Base-by-base conservation (phyloP, 1,140 invertebrate genomes). In the Drosophila pseudoananassae region DNA sequence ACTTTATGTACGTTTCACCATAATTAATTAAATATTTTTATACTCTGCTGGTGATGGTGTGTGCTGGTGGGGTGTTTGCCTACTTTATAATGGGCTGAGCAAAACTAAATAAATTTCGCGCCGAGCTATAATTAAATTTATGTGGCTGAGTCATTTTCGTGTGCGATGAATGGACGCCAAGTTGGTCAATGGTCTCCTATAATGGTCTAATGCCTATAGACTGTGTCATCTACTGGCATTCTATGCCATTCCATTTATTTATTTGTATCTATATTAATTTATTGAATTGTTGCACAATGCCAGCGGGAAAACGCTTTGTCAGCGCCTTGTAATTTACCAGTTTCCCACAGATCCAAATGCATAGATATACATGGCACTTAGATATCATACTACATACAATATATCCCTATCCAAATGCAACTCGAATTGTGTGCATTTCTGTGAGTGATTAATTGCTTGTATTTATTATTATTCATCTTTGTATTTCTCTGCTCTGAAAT, bases 51-150 rank as follows among this genome's bases (percentile, higher is more conserved):
- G 23, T 45, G 49, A 12, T 14, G 8, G 25, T 31, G 60, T 36
- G 54, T 50, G 38, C 12, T 36, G 33, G 40, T 31, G 43, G 17
- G 49, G 43, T 72, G 49, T 73, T 73, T 73, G 50, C 58, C 57
- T 73, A 73, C 50, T 84, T 84, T 85, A 87, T 84, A 87, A 84
- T 76, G 79, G 69, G 57, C 72, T 59, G 76, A 66, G 77, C 50
- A 70, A 85, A 87, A 85, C 81, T 85, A 85, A 82, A 85, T 85
- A 87, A 85, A 82, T 87, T 85, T 77, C 76, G 78, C 77, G 68
- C 50, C 76, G 78, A 58, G 81, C 81, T 85, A 85, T 87, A 87
- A 85, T 85, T 85, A 85, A 85, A 85, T 87, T 85, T 73, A 81
- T 87, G 82, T 77, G 81, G 55, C 82, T 85, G 81, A 87, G 60